Percentiles rank a stretch among this genome's conserved stretches.
Evolutionary conservation across 92 coral and sea anemone species (phyloP).

Genomic region (Phenganax subtilis): DNA sequence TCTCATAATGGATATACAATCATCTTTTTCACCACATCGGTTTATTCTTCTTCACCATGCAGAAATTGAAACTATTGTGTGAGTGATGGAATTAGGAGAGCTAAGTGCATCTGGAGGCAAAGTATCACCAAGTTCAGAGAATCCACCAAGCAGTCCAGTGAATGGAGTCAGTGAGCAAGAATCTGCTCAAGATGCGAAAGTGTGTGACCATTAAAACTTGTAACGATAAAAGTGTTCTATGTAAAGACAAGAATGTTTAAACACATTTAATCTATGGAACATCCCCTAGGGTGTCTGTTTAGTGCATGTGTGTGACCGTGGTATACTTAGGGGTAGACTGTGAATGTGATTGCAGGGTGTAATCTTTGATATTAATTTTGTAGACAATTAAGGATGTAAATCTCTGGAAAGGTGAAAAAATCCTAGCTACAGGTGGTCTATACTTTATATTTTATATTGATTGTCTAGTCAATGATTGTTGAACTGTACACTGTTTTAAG

Average conservation of each 20-base stretch:
- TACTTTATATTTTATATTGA: too few relatives aligned
- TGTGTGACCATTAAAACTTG: background rate
- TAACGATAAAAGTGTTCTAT: background rate
- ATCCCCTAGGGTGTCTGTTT: too few relatives aligned
- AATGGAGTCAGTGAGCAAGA: slow-evolving; percentile 35
- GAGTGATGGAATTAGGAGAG: slow-evolving; percentile 18
- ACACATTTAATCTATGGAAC: background rate
- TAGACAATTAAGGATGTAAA: slow-evolving; percentile 22
- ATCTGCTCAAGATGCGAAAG: slow-evolving; percentile 11
- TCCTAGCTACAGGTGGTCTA: slow-evolving; percentile 25
- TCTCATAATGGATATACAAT: too few relatives aligned
- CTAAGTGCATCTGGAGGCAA: slow-evolving; percentile 21
- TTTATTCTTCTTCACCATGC: too few relatives aligned
- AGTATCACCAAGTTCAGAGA: slow-evolving; percentile 15
- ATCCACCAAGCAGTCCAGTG: slow-evolving; percentile 20
- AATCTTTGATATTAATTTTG: background rate
- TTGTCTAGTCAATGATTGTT: too few relatives aligned
- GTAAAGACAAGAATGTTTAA: background rate
- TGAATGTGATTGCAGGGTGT: background rate
- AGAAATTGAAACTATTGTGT: background rate
- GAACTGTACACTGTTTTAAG: too few relatives aligned
- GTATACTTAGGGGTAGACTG: too few relatives aligned
- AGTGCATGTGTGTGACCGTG: too few relatives aligned
- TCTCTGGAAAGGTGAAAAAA: slow-evolving; percentile 34
- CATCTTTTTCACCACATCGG: too few relatives aligned